phyloP scores from a whole-genome alignment of 2,113 vertebrate species.

The Dromiciops gliroides region DNA sequence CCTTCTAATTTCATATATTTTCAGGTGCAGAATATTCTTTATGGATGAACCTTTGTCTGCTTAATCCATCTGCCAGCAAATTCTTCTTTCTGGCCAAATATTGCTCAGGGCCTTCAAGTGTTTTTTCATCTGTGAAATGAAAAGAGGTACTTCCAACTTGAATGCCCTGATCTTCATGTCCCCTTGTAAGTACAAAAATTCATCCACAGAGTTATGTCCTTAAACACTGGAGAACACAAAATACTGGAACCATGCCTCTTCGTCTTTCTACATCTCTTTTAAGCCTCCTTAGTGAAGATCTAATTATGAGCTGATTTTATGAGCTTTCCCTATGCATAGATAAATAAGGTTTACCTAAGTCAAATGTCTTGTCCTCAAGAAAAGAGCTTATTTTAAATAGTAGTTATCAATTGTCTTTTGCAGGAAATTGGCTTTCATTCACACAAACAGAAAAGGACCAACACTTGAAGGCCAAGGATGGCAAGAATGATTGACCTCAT shows the following conservation, averaged over 20 bases:
- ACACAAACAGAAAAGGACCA: slow-evolving; percentile 19
- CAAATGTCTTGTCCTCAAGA: slow-evolving; percentile 10
- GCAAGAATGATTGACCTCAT: neutral
- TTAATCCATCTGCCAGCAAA: slow-evolving; percentile 77
- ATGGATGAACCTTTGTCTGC: slow-evolving; percentile 73
- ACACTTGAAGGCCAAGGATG: neutral
- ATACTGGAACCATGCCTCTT: neutral
- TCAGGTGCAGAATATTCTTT: slow-evolving; percentile 71
- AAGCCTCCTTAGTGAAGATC: neutral
- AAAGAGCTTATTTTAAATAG: slow-evolving; percentile 32
- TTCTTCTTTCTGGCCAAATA: slow-evolving; percentile 76
- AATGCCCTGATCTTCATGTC: slow-evolving; percentile 74
- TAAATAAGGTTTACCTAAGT: neutral
- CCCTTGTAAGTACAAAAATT: slow-evolving; percentile 70
- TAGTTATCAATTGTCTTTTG: slow-evolving; percentile 11
- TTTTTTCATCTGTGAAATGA: slow-evolving; percentile 81
- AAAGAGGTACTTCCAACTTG: slow-evolving; percentile 77
- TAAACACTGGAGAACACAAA: slow-evolving; percentile 25
- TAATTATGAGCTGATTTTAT: neutral
- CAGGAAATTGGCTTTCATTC: neutral
- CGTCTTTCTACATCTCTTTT: neutral
- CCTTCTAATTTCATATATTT: slow-evolving; percentile 70
- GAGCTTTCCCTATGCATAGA: neutral
- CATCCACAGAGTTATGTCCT: slow-evolving; percentile 47
- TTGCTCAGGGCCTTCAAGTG: slow-evolving; percentile 78